phyloP scores from a whole-genome alignment of 2,113 vertebrate species.

The Ceyx melanurus region DNA sequence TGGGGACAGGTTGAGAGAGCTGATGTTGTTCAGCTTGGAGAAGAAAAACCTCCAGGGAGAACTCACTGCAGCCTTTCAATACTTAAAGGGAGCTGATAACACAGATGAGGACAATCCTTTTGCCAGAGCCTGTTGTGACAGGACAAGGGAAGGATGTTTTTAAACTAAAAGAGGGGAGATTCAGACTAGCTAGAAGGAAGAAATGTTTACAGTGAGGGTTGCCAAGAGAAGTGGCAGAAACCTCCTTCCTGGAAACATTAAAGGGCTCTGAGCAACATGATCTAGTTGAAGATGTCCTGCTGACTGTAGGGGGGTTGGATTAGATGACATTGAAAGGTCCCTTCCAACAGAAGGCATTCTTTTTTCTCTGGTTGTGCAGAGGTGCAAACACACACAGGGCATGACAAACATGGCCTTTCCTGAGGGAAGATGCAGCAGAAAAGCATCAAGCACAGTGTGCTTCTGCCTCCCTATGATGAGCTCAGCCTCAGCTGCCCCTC shows the following conservation, averaged over 20 bases:
- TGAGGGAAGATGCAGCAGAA: neutral
- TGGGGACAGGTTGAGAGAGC: neutral
- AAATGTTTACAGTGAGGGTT: too few relatives aligned
- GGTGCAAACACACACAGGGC: too few relatives aligned
- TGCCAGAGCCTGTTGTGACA: neutral
- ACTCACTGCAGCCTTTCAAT: neutral
- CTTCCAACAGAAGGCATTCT: neutral
- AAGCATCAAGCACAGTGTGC: neutral
- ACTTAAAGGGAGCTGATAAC: neutral
- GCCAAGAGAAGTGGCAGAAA: too few relatives aligned
- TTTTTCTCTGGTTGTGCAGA: neutral
- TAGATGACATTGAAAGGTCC: neutral
- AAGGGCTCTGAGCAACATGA: neutral
- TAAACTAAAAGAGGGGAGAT: neutral
- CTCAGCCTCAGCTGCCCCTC: neutral
- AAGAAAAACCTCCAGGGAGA: neutral
- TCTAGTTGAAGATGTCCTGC: neutral
- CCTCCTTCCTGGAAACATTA: neutral
- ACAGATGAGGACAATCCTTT: neutral
- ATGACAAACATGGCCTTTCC: rapidly evolving
- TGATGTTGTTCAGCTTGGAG: neutral
- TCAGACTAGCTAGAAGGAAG: neutral
- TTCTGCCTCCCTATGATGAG: neutral
- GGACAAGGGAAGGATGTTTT: neutral
- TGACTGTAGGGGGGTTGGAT: neutral